Conservation (phyloP, 1,140 invertebrate species). For the Musca domestica region DNA sequence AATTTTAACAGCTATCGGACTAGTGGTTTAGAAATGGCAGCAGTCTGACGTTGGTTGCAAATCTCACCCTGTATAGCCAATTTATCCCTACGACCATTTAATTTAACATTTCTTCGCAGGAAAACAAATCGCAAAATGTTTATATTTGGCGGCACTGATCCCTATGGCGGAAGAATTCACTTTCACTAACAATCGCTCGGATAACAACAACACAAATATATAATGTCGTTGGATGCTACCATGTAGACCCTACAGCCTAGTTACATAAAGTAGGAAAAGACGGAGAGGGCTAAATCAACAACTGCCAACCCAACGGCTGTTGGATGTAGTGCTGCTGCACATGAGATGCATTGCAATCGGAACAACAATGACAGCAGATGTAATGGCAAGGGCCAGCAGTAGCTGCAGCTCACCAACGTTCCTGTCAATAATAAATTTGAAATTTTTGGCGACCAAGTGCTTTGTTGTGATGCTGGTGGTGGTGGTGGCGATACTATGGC, state of each 20-base stretch:
- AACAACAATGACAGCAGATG: not conserved
- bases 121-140: slow-evolving; percentile 22
- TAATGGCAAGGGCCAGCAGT: not conserved
- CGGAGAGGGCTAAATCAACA: too few species aligned
- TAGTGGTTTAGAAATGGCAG: too few species aligned
- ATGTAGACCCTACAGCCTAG: not conserved
- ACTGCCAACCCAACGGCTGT: too few species aligned
- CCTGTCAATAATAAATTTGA: slow-evolving; percentile 9
- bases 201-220: not conserved
- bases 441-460: slow-evolving; percentile 25
- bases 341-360: too few species aligned
- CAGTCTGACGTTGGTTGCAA: too few species aligned
- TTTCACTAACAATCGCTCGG: not conserved
- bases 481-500: too few species aligned
- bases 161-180: not conserved
- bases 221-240: not conserved
- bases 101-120: slow-evolving; percentile 13
- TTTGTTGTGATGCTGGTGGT: slow-evolving; percentile 3
- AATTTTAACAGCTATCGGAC: too few species aligned
- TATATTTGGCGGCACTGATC: slow-evolving; percentile 25
- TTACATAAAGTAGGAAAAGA: too few species aligned
- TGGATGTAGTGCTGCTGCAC: too few species aligned
- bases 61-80: too few species aligned
- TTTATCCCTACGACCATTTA: too few species aligned
- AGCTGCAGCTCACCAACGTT: not conserved